Evolutionary conservation across 2,113 vertebrate species (phyloP).

Genomic region (Stictonetta naevosa): DNA sequence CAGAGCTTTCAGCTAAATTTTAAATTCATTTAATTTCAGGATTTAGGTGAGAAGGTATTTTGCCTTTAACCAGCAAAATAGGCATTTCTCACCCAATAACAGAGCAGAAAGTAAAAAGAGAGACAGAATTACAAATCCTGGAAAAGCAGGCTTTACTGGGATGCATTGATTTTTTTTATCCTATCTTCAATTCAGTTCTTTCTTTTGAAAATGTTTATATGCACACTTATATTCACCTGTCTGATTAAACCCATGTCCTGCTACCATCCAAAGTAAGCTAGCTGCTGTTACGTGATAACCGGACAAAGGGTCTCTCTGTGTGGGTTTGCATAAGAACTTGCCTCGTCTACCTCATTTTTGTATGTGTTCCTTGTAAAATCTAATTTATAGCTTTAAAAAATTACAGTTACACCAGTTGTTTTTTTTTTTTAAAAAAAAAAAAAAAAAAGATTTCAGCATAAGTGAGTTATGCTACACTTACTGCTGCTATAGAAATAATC

Average conservation of each 20-base stretch:
- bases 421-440: no score
- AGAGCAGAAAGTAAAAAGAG: neutral
- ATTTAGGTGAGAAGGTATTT: neutral
- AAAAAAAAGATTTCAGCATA: neutral
- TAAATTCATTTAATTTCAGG: neutral
- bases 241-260: neutral
- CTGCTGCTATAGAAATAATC: neutral
- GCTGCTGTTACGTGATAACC: fast-evolving
- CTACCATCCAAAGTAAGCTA: no score
- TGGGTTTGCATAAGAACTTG: neutral
- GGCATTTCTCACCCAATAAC: neutral
- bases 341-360: fast-evolving
- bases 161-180: fast-evolving
- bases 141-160: neutral
- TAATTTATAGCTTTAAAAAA: neutral
- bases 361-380: neutral
- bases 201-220: neutral
- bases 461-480: neutral
- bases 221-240: neutral
- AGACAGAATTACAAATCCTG: neutral
- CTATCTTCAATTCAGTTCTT: neutral
- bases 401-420: neutral
- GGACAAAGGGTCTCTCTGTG: neutral
- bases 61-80: neutral
- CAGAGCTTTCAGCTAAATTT: neutral